These are phyloP conservation scores for Crocuta crocuta DNA, from an alignment of 2,113 vertebrate genomes.

Conservation along the genomic window DNA sequence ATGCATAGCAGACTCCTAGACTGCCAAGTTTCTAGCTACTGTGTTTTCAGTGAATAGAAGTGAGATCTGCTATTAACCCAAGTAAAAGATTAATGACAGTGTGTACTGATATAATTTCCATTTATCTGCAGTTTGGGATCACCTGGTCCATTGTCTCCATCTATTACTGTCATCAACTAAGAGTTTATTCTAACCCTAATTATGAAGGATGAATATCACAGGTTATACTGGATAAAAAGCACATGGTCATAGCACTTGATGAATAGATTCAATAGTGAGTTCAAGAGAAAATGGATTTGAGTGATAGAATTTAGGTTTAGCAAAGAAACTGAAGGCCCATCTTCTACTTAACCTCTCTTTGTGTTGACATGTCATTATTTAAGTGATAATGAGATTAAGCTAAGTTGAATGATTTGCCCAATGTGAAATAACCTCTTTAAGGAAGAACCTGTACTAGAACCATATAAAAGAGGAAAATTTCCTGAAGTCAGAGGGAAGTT, in stretches of 20 bases:
- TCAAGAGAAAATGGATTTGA: not conserved
- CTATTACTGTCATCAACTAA: not conserved
- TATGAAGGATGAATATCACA: not conserved
- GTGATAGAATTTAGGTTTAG: not conserved
- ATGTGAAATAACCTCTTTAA: not conserved
- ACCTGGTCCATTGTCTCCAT: not conserved
- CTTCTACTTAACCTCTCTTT: not conserved
- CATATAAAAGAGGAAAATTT: not conserved
- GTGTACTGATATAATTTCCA: not conserved
- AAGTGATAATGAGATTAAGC: not conserved
- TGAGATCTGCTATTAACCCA: not conserved
- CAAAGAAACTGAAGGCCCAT: not conserved
- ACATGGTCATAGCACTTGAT: not conserved
- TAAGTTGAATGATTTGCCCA: not conserved
- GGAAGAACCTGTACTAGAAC: not conserved
- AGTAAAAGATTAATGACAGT: not conserved
- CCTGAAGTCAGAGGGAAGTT: not conserved
- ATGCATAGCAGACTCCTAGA: not conserved
- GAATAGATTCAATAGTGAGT: not conserved
- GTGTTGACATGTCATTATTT: not conserved
- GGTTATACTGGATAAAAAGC: constrained; percentile 8
- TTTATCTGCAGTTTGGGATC: not conserved
- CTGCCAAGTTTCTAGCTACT: not conserved
- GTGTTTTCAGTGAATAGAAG: not conserved
- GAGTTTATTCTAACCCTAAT: constrained; percentile 7